phyloP scores from a whole-genome alignment of 1,140 invertebrate species.

The Pseudomyrmex gracilis region DNA sequence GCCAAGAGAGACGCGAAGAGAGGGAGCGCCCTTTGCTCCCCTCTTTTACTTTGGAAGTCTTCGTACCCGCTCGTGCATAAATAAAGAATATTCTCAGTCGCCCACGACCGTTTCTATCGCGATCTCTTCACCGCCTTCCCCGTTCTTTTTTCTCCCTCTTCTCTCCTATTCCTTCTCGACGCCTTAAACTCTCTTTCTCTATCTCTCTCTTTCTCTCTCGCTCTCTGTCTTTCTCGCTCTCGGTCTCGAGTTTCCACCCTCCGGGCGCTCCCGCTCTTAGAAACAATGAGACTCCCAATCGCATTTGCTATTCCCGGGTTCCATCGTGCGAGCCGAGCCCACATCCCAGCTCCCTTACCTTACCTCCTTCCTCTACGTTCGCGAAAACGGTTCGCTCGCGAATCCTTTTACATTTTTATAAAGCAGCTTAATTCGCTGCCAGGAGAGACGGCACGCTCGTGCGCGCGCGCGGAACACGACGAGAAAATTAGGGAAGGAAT shows the following conservation, averaged over 20 bases:
- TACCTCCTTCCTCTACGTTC: conserved; percentile 2
- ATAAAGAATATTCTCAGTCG: conserved; percentile 71
- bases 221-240: not conserved
- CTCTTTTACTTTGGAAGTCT: conserved; percentile 66
- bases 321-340: conserved; percentile 52
- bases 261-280: conserved; percentile 57
- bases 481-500: conserved; percentile 66
- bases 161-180: conserved; percentile 1
- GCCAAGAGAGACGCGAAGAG: conserved; percentile 6
- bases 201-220: not conserved
- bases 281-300: conserved; percentile 81
- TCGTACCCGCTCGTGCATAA: conserved; percentile 75
- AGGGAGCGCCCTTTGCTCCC: conserved; percentile 43
- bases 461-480: conserved; percentile 46
- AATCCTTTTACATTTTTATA: conserved; percentile 81
- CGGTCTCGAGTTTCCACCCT: conserved; percentile 54
- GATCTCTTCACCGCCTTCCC: conserved; percentile 52
- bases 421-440: conserved; percentile 78
- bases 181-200: conserved; percentile 60
- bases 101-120: conserved; percentile 56
- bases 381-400: conserved; percentile 72
- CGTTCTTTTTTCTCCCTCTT: conserved; percentile 18
- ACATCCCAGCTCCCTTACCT: conserved; percentile 29
- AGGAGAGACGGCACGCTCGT: conserved; percentile 62
- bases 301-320: conserved; percentile 78